These are phyloP conservation scores for Phortica okadai DNA, from an alignment of 2,888 invertebrate species.

Conservation along the genomic window DNA sequence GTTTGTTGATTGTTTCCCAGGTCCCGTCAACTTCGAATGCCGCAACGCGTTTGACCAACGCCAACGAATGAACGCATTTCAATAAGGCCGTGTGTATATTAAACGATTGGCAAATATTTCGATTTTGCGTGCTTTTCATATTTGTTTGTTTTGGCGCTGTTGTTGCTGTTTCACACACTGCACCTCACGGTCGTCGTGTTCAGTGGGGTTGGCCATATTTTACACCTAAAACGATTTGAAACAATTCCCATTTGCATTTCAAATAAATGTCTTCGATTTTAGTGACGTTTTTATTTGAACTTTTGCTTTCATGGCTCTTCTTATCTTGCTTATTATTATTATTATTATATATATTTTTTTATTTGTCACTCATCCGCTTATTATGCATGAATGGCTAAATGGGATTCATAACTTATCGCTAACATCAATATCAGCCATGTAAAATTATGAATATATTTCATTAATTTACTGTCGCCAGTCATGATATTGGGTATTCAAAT, in stretches of 20 bases:
- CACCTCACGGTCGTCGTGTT: constrained; percentile 19
- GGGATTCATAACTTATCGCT: constrained; percentile 20
- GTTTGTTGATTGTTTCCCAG: not conserved
- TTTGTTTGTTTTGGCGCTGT: not conserved
- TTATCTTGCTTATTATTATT: constrained; percentile 46
- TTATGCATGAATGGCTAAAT: not conserved
- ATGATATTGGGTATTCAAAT: not conserved
- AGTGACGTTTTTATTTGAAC: constrained; percentile 67
- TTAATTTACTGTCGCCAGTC: constrained; percentile 18
- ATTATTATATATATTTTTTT: not conserved
- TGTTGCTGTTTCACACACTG: constrained; percentile 34
- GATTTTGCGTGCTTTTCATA: constrained; percentile 19
- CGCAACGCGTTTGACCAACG: not conserved
- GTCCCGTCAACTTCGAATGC: constrained; percentile 30
- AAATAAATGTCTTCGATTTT: constrained; percentile 51
- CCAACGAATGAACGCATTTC: constrained; percentile 26
- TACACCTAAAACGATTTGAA: constrained; percentile 63
- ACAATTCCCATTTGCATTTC: constrained; percentile 62
- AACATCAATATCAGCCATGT: constrained; percentile 11
- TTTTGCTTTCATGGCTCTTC: constrained; percentile 48
- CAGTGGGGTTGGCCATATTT: constrained; percentile 51
- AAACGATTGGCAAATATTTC: constrained; percentile 63
- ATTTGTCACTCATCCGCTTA: constrained; percentile 1
- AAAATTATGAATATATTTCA: constrained; percentile 23
- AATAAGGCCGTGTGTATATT: constrained; percentile 45